Evolutionary conservation across 2,888 invertebrate genomes (phyloP).

Genomic region (Sinodicranocentrus sp.): DNA sequence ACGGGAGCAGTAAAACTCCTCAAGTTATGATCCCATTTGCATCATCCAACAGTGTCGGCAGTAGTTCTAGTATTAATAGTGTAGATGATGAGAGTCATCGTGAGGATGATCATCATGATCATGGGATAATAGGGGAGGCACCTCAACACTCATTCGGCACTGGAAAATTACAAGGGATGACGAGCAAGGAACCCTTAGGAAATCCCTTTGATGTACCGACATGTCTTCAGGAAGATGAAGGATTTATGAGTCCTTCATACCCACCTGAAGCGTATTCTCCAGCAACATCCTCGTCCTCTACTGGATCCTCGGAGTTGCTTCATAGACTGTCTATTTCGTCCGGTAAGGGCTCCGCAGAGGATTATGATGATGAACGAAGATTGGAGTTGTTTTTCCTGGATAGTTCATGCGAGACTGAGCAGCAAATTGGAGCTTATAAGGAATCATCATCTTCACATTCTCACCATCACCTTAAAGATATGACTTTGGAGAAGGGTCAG

Average conservation of each 20-base stretch:
- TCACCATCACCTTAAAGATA: slow-evolving; percentile 9
- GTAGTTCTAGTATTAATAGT: slow-evolving; percentile 42
- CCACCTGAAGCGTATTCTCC: slow-evolving; percentile 66
- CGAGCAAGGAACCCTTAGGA: slow-evolving; percentile 58
- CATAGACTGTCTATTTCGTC: slow-evolving; percentile 31
- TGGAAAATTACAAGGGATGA: slow-evolving; percentile 73
- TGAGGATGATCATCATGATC: not conserved
- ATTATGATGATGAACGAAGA: slow-evolving; percentile 57
- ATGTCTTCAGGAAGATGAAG: slow-evolving; percentile 64
- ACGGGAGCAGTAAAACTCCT: slow-evolving; percentile 16
- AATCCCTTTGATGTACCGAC: slow-evolving; percentile 74
- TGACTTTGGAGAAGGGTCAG: not conserved
- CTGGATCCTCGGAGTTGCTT: not conserved
- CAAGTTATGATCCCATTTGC: slow-evolving; percentile 53
- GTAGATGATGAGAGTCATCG: slow-evolving; percentile 28
- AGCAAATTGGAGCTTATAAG: slow-evolving; percentile 24
- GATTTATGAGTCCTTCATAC: slow-evolving; percentile 71
- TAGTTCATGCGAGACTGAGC: slow-evolving; percentile 31
- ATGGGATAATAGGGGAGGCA: slow-evolving; percentile 42
- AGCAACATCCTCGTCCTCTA: slow-evolving; percentile 33
- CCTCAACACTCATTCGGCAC: slow-evolving; percentile 60
- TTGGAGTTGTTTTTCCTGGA: slow-evolving; percentile 56
- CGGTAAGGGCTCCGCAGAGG: slow-evolving; percentile 55
- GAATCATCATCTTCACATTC: slow-evolving; percentile 7
- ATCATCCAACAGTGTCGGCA: slow-evolving; percentile 33